Conservation (phyloP, 2,888 invertebrate species). For the Nomada fabriciana region DNA sequence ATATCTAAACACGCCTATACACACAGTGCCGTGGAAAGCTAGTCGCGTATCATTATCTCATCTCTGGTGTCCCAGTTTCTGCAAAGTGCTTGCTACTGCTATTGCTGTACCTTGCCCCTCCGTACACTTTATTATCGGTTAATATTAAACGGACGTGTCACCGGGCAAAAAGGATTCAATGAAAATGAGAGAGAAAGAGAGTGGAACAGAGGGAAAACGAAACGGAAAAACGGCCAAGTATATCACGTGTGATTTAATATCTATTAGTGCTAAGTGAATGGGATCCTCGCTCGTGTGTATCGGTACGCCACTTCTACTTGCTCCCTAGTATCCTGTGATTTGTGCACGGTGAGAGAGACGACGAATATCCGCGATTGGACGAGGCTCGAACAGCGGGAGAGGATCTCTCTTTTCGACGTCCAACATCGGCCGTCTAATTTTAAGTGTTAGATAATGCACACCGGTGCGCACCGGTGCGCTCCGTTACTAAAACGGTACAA, state of each 20-base stretch:
- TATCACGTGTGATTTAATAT: constrained; percentile 26
- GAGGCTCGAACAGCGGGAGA: constrained; percentile 23
- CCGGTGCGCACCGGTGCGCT: constrained; percentile 70
- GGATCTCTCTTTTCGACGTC: constrained; percentile 60
- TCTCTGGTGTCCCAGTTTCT: constrained; percentile 54
- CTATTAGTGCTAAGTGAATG: constrained; percentile 34
- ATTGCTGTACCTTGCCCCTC: neutral
- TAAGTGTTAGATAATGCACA: constrained; percentile 84
- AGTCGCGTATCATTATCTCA: constrained; percentile 19
- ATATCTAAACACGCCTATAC: constrained; percentile 19
- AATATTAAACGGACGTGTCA: neutral
- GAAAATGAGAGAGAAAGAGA: constrained; percentile 10
- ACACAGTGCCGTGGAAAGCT: constrained; percentile 39
- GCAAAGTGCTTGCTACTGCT: constrained; percentile 47
- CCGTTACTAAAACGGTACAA: constrained; percentile 72
- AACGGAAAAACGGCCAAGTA: neutral
- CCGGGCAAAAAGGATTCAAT: neutral
- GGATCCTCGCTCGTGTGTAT: constrained; percentile 20
- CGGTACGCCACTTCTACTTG: neutral
- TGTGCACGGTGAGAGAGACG: constrained; percentile 27
- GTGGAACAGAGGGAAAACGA: neutral
- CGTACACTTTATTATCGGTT: constrained; percentile 17
- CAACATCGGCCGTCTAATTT: constrained; percentile 80
- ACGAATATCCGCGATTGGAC: constrained; percentile 26
- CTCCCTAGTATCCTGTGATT: neutral